Evolutionary conservation across 2,113 vertebrate genomes (phyloP).

Genomic region (Gasterosteus aculeatus): DNA sequence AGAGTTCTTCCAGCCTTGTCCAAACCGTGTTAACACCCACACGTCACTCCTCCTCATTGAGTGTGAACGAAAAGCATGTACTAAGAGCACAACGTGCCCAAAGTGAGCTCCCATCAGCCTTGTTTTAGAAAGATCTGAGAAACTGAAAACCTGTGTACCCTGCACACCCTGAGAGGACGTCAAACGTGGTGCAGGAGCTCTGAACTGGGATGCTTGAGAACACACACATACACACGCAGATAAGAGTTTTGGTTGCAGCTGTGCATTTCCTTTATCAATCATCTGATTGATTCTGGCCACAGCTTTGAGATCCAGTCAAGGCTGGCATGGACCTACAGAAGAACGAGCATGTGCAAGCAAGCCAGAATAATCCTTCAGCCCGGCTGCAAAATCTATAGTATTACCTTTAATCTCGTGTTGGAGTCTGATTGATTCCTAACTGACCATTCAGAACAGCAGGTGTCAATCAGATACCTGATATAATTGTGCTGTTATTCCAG

Average conservation of each 20-base stretch:
- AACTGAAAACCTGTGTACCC: conserved; percentile 64
- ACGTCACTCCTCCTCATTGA: conserved; percentile 26
- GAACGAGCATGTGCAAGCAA: conserved; percentile 8
- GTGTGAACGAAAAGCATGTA: conserved; percentile 55
- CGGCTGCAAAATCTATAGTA: conserved; percentile 33
- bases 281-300: background rate
- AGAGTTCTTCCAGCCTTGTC: conserved; percentile 23
- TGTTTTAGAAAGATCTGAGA: conserved; percentile 25
- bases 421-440: conserved; percentile 23
- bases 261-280: conserved; percentile 18
- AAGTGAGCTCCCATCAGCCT: conserved; percentile 31
- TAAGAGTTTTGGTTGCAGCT: background rate
- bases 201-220: conserved; percentile 3
- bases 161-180: conserved; percentile 1
- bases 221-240: background rate
- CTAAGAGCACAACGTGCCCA: conserved; percentile 19
- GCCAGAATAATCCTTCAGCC: conserved; percentile 15
- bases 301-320: background rate
- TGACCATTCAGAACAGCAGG: conserved; percentile 21
- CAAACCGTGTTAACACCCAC: conserved; percentile 31
- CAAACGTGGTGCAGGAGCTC: background rate
- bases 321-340: background rate
- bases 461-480: conserved; percentile 21
- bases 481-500: conserved; percentile 18
- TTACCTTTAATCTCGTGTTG: background rate